Evolutionary conservation across 2,113 vertebrate genomes (phyloP), one percentile per base, ranked within the genome.

Genomic region (Sciurus niger): DNA sequence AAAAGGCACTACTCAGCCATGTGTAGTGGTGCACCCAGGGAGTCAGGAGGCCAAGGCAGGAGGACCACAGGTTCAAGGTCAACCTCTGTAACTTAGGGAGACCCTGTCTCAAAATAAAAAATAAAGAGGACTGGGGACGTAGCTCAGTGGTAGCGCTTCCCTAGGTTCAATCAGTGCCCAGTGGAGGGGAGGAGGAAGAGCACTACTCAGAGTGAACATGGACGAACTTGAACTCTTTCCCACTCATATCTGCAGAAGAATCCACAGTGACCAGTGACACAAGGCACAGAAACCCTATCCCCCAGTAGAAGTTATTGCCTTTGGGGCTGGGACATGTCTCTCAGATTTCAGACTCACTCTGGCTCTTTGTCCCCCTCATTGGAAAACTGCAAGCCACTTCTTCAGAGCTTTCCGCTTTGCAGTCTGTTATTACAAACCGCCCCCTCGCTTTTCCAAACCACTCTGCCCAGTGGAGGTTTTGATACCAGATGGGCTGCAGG

Each of bases 381-480:
- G 68, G 72, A 79, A 95, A 77, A 87, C 88, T 55, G 78, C 58
- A 18, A 37, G 63, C 74, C 68, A 30, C 37, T 67, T 79, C 90
- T 78, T 82, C 77, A 51, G 65, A 74, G 72, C 72, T 88, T n/a
- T n/a, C 65, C 48, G 58, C 79, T 88, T 80, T 63, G 34, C 63
- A 93, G 84, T 63, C 83, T 94, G 89, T 96, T 53, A 90, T 95
- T 92, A 94, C 67, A 37, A 87, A 92, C 89, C 60, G 40, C 84
- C 55, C 34, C 13, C 32, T 85, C 20, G 10, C 77, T 25, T 90
- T 98, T 94, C 92, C 2, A 98, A 98, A 93, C 97, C 96, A 96
- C 98, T 98, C 92, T 94, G 55, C 96, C 98, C 98, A 98, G 96
- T 90, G 85, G 97, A 98, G 97, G 98, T 96, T 98, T 98, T 92